Base-by-base conservation (phyloP, 2,113 vertebrate species). In the Hemicordylus capensis region DNA sequence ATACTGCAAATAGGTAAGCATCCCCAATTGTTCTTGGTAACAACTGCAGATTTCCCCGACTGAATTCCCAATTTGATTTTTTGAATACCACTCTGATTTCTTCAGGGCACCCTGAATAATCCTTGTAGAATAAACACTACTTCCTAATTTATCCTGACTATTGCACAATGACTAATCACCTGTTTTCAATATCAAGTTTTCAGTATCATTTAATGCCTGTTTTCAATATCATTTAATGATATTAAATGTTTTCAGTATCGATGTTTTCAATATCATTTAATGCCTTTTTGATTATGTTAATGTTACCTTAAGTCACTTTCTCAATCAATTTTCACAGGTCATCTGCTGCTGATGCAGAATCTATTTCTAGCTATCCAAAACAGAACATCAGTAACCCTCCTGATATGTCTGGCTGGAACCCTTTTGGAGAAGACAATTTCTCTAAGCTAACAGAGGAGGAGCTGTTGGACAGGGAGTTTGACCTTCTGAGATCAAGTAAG, bases 371-470 rank as follows among this genome's bases (percentile, higher is more conserved):
- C 80, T 96, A 96, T 12, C 93, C 96, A 56, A 93, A 96, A 80
- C 98, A 97, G 91, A 96, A 84, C 74, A 83, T 96, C 92, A 98
- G 69, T 86, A 96, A 98, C 92, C 99, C 99, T 6, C 99, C 98
- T n/a, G 99, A 99, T 86, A 99, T 99, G 98, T 99, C 99, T 26
- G 93, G 97, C 85, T 99, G 99, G 99, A 99, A 99, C 94, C 99
- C 99, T 0, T 99, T 99, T 48, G 98, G 98, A 94, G 99, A 99
- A 94, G 98, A 99, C 95, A 99, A 99, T 97, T 99, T 99, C 93
- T 98, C 98, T 86, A 98, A 97, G 82, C 74, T 99, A 94, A 99
- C 98, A 0, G 98, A 99, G 93, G 98, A 99, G 94, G 98, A 99
- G 93, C 97, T 99, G 56, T 96, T 99, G 91, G 98, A 99, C 96